Evolutionary conservation across 2,113 vertebrate genomes (phyloP), one percentile per base, ranked within the genome.

Genomic region (Phycodurus eques): DNA sequence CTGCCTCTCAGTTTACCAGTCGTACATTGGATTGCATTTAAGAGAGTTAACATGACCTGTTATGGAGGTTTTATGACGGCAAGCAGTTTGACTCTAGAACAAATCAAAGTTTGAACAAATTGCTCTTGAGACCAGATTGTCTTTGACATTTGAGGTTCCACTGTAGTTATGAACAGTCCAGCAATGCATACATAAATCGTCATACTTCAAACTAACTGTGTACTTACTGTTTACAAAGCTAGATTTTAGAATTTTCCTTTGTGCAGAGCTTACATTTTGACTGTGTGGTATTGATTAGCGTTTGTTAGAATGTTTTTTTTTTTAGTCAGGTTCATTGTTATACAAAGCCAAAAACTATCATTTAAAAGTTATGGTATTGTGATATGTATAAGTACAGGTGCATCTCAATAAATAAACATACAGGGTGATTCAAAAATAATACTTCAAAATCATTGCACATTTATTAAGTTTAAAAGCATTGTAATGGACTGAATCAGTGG

Each of bases 221-320:
- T 3, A 59, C 11, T 39, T 39, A 39, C n/a, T 22, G 56, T 4
- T 59, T 59, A 59, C 1, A 14, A 59, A 4, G 27, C 27, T 31
- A 31, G 10, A 59, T 14, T 59, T 14, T 14, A 59, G 22, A 31
- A 31, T 31, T 31, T 31, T 59, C 22, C 12, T 1, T 59, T 59
- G 56, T 31, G 22, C 11, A 59, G 56, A 59, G 31, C 56, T 22
- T 31, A 59, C 56, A 6, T 59, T 59, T 59, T 31, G 27, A 13
- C 14, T 59, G 5, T 59, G 61, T n/a, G 22, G 5, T 7, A 10
- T 65, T 19, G 33, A 80, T 72, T 51, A 68, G 53, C 65, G 10
- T 77, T 80, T 64, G 72, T 82, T 76, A 82, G 78, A 76, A 17
- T 15, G 6, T 15, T 53, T 53, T 19, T 53, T 51, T 53, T 19